Evolutionary conservation across 2,113 vertebrate genomes (phyloP), one percentile per base, ranked within the genome.

Genomic region (Morone saxatilis): DNA sequence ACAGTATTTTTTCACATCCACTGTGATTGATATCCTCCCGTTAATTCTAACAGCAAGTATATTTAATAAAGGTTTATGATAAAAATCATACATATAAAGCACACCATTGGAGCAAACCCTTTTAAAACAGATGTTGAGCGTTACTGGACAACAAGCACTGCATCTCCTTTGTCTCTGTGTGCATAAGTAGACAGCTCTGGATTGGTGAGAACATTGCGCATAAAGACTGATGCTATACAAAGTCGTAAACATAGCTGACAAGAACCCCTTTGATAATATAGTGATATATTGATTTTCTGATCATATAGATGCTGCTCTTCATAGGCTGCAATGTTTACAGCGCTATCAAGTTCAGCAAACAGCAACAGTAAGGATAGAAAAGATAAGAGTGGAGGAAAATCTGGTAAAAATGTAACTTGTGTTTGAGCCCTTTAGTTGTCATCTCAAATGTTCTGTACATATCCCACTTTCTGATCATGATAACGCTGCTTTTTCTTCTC

Each of bases 371-470:
- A 86, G 71, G 57, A 87, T 56, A 75, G 71, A 78, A 79, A 78
- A 76, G 50, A 48, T 50, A 79, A 68, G n/a, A 57, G 14, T 19
- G 63, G 50, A 76, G 70, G 60, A 77, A 65, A 84, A 75, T 59
- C 41, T 78, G 56, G 43, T 75, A 50, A 16, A 77, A 86, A 89
- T 76, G 81, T 60, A 74, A 66, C 66, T 80, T 87, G 85, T 87
- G 88, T 90, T 90, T 90, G 73, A 94, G 92, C 92, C 93, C 93
- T 93, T 94, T 65, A 84, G 78, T 90, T 31, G 76, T 86, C 78
- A 41, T 84, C 69, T 68, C 73, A 31, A 4, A 36, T 83, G 57
- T 76, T 53, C 84, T 91, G 86, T 89, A 85, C 86, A 91, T 54
- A 11, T 76, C 56, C 61, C 25, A n/a, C 66, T 67, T 53, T 70